phyloP scores from a whole-genome alignment of 2,888 invertebrate genomes.

The Ochlodes sylvanus region DNA sequence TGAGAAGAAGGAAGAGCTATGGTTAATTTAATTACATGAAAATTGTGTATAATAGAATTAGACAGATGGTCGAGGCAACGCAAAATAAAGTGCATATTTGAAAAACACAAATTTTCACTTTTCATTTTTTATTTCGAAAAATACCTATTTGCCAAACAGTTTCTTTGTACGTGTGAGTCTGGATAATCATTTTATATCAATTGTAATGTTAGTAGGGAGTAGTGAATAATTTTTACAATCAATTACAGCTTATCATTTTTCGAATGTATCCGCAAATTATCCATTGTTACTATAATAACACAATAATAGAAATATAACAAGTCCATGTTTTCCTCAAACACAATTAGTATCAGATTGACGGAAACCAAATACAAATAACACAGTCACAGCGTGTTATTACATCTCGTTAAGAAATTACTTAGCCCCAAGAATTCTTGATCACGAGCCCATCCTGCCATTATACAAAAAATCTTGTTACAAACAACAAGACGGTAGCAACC shows the following conservation, averaged over 20 bases:
- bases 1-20: constrained; percentile 17
- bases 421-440: constrained; percentile 49
- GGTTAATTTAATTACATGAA: constrained; percentile 17
- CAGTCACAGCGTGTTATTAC: constrained; percentile 19
- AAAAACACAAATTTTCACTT: no score
- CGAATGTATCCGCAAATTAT: constrained; percentile 1
- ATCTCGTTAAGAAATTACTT: constrained; percentile 36
- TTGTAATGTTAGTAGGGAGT: no score
- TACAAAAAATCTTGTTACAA: constrained; percentile 60
- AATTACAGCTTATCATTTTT: neutral
- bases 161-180: no score
- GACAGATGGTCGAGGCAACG: constrained; percentile 11
- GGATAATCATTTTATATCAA: no score
- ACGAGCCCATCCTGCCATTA: constrained; percentile 55
- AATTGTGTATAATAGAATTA: neutral
- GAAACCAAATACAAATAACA: constrained; percentile 39
- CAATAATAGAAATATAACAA: constrained; percentile 7
- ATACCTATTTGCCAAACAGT: no score
- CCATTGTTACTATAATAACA: constrained; percentile 3
- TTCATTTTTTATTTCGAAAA: neutral
- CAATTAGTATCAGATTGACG: constrained; percentile 39
- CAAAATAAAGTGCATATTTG: no score
- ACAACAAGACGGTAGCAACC: constrained; percentile 75
- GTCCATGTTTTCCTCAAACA: constrained; percentile 12
- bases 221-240: neutral